Percentiles rank a stretch among this genome's conserved stretches.
Evolutionary conservation across 92 coral and sea anemone genomes (phyloP).

Genomic region (Phymanthus crucifer): DNA sequence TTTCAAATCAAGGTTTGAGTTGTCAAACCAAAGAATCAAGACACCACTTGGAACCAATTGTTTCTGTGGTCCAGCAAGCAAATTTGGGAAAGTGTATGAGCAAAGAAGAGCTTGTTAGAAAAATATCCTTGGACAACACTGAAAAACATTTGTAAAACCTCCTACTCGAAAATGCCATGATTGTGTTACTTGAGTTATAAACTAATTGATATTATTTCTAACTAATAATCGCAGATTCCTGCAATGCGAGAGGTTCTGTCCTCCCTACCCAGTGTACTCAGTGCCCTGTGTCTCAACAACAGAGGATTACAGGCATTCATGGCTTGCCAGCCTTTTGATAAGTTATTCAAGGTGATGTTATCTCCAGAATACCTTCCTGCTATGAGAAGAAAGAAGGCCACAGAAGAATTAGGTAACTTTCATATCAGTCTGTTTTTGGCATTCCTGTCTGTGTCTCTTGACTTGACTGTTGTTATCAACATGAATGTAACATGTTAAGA

Average conservation of each 20-base stretch:
- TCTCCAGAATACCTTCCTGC: conserved; percentile 98
- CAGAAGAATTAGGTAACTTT: conserved; percentile 77
- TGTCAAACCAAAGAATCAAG: too few relatives aligned
- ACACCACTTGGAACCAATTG: too few relatives aligned
- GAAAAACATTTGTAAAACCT: background rate
- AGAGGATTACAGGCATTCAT: conserved; percentile 97
- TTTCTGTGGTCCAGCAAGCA: too few relatives aligned
- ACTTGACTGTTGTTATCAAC: too few relatives aligned
- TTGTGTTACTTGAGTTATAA: background rate
- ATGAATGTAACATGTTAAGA: too few relatives aligned
- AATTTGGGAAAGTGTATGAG: too few relatives aligned
- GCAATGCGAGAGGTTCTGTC: conserved; percentile 96
- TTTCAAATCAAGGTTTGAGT: too few relatives aligned
- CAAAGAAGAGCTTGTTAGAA: too few relatives aligned
- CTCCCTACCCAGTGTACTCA: conserved; percentile 89
- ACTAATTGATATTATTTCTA: background rate
- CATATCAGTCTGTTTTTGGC: too few relatives aligned
- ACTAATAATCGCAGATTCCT: conserved; percentile 71
- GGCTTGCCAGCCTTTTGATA: conserved; percentile 97
- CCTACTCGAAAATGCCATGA: background rate
- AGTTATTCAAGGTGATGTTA: conserved; percentile 85
- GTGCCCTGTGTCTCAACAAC: conserved; percentile 90
- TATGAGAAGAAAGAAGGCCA: conserved; percentile 86
- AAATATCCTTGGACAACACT: background rate
- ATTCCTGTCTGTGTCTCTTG: too few relatives aligned